Conservation (phyloP, 1,140 invertebrate genomes). For the Melipona quadrifasciata region DNA sequence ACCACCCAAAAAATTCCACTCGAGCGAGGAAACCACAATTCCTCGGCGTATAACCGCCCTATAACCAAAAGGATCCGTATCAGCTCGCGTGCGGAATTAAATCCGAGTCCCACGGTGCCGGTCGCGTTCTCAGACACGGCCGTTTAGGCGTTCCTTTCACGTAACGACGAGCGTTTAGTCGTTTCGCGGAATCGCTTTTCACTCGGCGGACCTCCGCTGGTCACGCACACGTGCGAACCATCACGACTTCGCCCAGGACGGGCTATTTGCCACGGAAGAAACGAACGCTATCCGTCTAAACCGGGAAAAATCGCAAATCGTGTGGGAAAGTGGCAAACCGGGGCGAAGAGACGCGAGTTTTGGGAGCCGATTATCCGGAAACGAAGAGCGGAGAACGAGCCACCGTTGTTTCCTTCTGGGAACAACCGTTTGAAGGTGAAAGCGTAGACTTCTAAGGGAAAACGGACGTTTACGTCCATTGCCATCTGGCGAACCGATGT, state of each 20-base stretch:
- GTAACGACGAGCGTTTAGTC: conserved; percentile 51
- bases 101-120: conserved; percentile 49
- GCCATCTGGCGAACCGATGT: neutral
- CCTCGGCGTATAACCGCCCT: neutral
- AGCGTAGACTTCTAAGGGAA: conserved; percentile 22
- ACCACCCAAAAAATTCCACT: neutral
- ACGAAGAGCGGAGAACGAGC: neutral
- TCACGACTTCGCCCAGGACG: neutral
- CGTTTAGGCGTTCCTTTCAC: conserved; percentile 52
- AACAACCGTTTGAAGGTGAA: conserved; percentile 20
- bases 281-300: neutral
- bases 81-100: conserved; percentile 50
- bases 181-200: conserved; percentile 51
- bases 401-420: neutral
- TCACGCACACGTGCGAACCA: conserved; percentile 43
- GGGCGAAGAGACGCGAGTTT: neutral
- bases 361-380: neutral
- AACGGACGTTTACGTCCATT: neutral
- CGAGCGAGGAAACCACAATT: neutral
- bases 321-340: conserved; percentile 1
- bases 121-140: conserved; percentile 46
- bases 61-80: neutral
- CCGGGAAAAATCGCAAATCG: neutral
- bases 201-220: conserved; percentile 10
- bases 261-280: neutral